Evolutionary conservation across 1,140 invertebrate species (phyloP).

Genomic region (Calephelis virginiensis): DNA sequence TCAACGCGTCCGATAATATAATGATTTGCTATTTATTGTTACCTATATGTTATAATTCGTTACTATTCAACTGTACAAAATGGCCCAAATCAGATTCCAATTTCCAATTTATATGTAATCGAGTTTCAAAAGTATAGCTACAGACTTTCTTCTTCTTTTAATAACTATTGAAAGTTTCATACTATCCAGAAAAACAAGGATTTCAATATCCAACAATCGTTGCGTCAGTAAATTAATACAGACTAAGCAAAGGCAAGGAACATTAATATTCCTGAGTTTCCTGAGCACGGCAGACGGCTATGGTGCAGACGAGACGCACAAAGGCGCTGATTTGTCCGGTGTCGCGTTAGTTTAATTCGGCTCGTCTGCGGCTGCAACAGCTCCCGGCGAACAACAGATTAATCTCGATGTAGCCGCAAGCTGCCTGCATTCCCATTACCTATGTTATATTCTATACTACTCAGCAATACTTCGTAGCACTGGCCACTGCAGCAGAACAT

Average conservation of each 20-base stretch:
- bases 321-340: conserved; percentile 40
- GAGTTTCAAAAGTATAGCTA: too few species aligned
- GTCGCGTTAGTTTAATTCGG: conserved; percentile 47
- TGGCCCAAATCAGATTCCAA: too few species aligned
- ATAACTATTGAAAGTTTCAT: too few species aligned
- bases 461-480: too few species aligned
- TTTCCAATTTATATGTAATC: too few species aligned
- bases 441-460: background rate
- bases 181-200: background rate
- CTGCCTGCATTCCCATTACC: conserved; percentile 15
- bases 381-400: conserved; percentile 35
- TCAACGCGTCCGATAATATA: too few species aligned
- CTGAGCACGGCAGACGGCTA: background rate
- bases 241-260: conserved; percentile 5
- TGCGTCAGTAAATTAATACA: conserved; percentile 5
- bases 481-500: too few species aligned
- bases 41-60: too few species aligned
- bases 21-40: too few species aligned
- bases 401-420: conserved; percentile 41
- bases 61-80: too few species aligned
- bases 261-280: conserved; percentile 4
- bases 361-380: conserved; percentile 38
- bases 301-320: conserved; percentile 28
- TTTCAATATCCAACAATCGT: conserved; percentile 1
- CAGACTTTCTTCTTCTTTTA: too few species aligned